Evolutionary conservation across 2,888 invertebrate species (phyloP), one percentile per base, ranked within the genome.

Genomic region (Drosophila sordidula): DNA sequence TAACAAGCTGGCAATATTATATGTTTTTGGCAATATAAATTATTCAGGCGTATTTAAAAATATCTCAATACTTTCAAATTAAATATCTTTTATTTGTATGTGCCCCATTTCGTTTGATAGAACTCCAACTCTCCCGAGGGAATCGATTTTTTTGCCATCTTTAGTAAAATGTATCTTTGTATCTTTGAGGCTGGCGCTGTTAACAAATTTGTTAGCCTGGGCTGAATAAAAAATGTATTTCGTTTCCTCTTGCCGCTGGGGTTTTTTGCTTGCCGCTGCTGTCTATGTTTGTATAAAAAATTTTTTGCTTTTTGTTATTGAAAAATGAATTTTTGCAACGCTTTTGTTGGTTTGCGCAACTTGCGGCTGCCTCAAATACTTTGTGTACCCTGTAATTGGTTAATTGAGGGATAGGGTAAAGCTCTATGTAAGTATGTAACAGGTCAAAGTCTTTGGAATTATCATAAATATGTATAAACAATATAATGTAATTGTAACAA

Each of bases 311-410:
- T 68, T 68, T 62, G 66, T 70, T 75, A 78, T 83, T 83, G 78
- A 59, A 65, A 86, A 78, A 75, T 80, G 66, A 68, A 69, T 59
- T 80, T 86, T 58, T 54, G 51, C 32, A 51, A 57, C 22, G 56
- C 59, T 72, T 61, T 54, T 62, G 71, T 77, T 68, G 72, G 61
- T 63, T 50, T 56, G 50, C 57, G 58, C 67, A 82, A 69, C 80
- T 83, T 80, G 84, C 51, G 86, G 80, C 59, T 70, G 58, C 47
- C 47, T 41, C 63, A 22, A 59, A 66, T 59, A 45, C 46, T 51
- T 61, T 42, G 45, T 41, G 32, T 44, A 65, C 65, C 63, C 63
- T 62, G 44, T 38, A 25, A 3, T 18, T 4, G 0, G 9, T 18
- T 12, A 8, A 29, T 18, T 2, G 1, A 2, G 1, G 2, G 2